Evolutionary conservation across 2,888 invertebrate genomes (phyloP).

Genomic region (Uropetala carovei): DNA sequence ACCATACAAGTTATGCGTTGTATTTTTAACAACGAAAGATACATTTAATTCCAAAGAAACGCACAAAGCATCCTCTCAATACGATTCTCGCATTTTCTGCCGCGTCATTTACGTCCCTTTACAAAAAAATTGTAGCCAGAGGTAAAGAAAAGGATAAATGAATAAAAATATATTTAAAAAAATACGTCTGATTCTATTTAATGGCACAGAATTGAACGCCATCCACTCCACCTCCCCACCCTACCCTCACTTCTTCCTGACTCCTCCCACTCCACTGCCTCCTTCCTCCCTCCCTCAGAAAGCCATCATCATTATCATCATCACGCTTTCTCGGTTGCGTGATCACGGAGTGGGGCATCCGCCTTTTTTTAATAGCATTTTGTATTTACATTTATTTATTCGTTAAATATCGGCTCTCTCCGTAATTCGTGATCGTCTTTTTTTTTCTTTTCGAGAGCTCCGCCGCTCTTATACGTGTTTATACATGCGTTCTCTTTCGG

Average conservation of each 20-base stretch:
- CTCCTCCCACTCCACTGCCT: neutral
- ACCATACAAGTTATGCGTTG: too few relatives aligned
- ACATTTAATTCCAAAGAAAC: neutral
- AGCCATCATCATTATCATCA: slow-evolving; percentile 54
- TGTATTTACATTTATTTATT: neutral
- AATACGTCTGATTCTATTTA: slow-evolving; percentile 10
- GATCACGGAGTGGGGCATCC: slow-evolving; percentile 32
- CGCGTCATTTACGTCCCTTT: neutral
- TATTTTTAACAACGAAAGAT: neutral
- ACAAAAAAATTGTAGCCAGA: neutral
- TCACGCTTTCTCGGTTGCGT: slow-evolving; percentile 39
- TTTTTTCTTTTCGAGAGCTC: neutral
- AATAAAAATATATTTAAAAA: neutral
- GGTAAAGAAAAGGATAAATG: neutral
- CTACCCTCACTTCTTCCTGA: neutral
- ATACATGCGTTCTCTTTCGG: neutral
- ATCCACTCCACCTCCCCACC: neutral
- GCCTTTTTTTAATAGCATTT: neutral
- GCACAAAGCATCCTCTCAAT: neutral
- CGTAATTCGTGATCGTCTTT: neutral
- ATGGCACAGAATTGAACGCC: slow-evolving; percentile 7
- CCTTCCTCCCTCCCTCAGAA: neutral
- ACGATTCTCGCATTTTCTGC: neutral
- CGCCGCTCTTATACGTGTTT: neutral
- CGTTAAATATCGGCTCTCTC: slow-evolving; percentile 36